Evolutionary conservation across 2,888 invertebrate genomes (phyloP), one percentile per base, ranked within the genome.

Genomic region (Coenonympha glycerion): DNA sequence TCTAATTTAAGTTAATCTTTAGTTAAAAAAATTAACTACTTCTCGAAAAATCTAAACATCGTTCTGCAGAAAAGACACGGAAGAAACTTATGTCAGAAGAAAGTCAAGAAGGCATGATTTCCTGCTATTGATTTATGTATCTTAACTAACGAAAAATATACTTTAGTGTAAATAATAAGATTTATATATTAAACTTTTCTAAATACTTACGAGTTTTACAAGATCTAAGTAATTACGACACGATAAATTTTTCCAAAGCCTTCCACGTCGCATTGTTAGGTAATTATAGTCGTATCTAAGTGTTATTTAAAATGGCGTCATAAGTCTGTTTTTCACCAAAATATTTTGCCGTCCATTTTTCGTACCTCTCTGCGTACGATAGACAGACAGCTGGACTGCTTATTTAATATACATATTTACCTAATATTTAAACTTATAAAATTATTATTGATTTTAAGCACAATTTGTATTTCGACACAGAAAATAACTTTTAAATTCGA

Each of bases 321-420:
- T 50, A 50, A 56, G 50, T 55, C 55, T 57, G 57, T 69, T 71
- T 56, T 22, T 63, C 66, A 74, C 73, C 76, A 71, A 77, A 70
- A 84, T 81, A 64, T 79, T 86, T 87, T 86, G 86, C 86, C 87
- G 86, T 87, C 87, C 86, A 86, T 71, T 65, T 64, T 71, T 71
- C 69, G 75, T 73, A 71, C 67, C 57, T 63, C 44, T 51, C 24
- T 40, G 49, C 60, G 63, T 65, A 52, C 61, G 59, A 54, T 61
- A 61, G 63, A 63, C 65, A 64, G 68, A 66, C 71, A 67, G 66
- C 81, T 76, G 79, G 83, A 76, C 81, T 80, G 83, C 68, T 72
- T 61, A 61, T 64, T 62, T 11, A 36, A 18, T 60, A 65, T 62
- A 11, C 19, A 39, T 22, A 5, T 21, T 13, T 39, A 39, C 15